Conservation (phyloP, 2,113 vertebrate genomes). For the Syngnathus scovelli region DNA sequence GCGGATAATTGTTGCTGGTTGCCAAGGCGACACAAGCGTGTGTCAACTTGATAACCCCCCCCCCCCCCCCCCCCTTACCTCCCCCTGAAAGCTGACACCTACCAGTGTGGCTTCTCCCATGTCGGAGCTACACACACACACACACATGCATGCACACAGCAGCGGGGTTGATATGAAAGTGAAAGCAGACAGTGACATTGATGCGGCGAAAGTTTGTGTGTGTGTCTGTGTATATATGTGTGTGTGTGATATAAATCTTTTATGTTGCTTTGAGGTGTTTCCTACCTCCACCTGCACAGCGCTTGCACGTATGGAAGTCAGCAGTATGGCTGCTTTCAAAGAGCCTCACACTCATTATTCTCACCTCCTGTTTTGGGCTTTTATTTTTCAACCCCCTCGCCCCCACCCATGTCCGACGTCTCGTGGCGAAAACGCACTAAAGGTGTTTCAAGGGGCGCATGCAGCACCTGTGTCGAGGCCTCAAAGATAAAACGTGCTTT, state of each 20-base stretch:
- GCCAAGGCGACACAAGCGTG: slow-evolving; percentile 65
- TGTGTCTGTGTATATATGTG: slow-evolving; percentile 13
- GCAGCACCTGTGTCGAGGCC: neutral
- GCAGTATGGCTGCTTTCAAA: neutral
- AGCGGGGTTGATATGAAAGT: slow-evolving; percentile 10
- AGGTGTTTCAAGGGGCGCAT: neutral
- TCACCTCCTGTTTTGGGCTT: neutral
- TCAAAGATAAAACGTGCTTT: neutral
- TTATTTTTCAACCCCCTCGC: neutral
- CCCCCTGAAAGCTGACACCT: slow-evolving; percentile 59
- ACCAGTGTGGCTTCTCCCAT: slow-evolving; percentile 58
- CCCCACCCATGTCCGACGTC: neutral
- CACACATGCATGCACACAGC: neutral
- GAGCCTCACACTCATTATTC: neutral
- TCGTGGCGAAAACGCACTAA: neutral
- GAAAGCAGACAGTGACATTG: slow-evolving; percentile 24
- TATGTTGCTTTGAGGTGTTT: slow-evolving; percentile 56
- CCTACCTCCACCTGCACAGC: slow-evolving; percentile 40
- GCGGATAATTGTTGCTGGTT: slow-evolving; percentile 70
- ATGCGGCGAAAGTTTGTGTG: neutral
- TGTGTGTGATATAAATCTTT: slow-evolving; percentile 51
- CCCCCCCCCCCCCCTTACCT: slow-evolving; percentile 9
- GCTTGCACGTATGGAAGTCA: neutral
- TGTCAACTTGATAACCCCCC: slow-evolving; percentile 54
- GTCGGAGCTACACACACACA: slow-evolving; percentile 27